A percentile compares a stretch with the other conserved stretches of the same genome.
Conservation (phyloP, 2,113 vertebrate genomes). For the Indri indri region DNA sequence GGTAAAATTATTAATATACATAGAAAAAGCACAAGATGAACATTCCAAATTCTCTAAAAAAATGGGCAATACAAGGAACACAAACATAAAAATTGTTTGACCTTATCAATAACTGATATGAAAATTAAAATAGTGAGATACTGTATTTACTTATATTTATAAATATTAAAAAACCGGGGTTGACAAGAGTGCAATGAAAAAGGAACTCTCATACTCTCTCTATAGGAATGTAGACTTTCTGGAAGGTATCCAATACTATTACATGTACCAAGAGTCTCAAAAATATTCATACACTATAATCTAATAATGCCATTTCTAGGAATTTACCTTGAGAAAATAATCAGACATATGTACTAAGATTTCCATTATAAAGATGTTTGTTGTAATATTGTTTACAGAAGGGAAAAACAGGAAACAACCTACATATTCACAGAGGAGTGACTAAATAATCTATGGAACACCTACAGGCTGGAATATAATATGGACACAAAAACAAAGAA, state of each 20-base stretch:
- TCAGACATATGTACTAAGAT: background rate
- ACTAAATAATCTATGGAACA: rapidly evolving
- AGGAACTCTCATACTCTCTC: background rate
- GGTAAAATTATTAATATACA: background rate
- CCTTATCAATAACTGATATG: background rate
- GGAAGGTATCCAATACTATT: background rate
- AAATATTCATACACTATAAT: background rate
- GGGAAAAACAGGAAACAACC: background rate
- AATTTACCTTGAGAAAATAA: background rate
- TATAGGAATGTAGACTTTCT: background rate
- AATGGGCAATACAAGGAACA: background rate
- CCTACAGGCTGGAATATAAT: background rate
- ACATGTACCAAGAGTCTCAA: background rate
- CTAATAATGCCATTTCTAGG: background rate
- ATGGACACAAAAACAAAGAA: background rate
- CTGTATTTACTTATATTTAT: background rate
- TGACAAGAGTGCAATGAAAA: background rate
- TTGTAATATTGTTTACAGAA: background rate
- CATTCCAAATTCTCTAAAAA: background rate
- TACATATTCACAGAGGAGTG: background rate
- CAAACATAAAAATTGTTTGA: background rate
- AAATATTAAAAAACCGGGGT: background rate
- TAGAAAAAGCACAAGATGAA: background rate
- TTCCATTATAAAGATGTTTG: background rate
- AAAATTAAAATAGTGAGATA: conserved; percentile 27